These are phyloP conservation scores for Drosophila percnosoma DNA, from an alignment of 2,888 invertebrate species.

Conservation along the genomic window DNA sequence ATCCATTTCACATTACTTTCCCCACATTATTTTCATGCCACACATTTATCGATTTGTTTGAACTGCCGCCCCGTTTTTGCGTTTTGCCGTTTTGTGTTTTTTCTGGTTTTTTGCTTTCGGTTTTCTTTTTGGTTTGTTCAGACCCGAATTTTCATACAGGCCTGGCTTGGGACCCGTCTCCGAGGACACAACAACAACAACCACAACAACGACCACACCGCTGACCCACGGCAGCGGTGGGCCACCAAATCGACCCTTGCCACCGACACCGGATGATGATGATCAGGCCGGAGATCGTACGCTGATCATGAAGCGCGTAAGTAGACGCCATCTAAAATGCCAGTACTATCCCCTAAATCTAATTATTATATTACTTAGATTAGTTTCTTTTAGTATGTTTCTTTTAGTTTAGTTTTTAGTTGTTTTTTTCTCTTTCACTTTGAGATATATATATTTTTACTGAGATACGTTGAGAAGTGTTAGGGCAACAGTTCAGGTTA, in stretches of 20 bases:
- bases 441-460: conserved; percentile 45
- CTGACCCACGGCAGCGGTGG: conserved; percentile 86
- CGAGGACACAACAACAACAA: conserved; percentile 84
- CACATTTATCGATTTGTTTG: conserved; percentile 14
- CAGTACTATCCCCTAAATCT: conserved; percentile 1
- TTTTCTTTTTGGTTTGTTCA: conserved; percentile 84
- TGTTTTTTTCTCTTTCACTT: conserved; percentile 29
- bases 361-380: conserved; percentile 22
- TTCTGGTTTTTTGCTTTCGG: conserved; percentile 38
- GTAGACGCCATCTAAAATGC: conserved; percentile 82
- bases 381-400: conserved; percentile 46
- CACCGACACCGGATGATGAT: conserved; percentile 97
- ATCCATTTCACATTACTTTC: conserved; percentile 1
- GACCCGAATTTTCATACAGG: conserved; percentile 94
- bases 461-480: conserved; percentile 33
- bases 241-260: conserved; percentile 96
- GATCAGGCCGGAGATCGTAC: conserved; percentile 93
- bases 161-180: conserved; percentile 89
- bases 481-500: conserved; percentile 15
- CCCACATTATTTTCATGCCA: conserved; percentile 23
- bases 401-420: conserved; percentile 38
- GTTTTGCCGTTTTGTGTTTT: conserved; percentile 59
- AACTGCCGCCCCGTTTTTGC: conserved; percentile 53
- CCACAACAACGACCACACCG: conserved; percentile 79
- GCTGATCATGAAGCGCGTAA: conserved; percentile 96